A percentile compares a stretch with the other conserved stretches of the same genome.
phyloP scores from a whole-genome alignment of 2,888 invertebrate species.

The Euproctis similis region DNA sequence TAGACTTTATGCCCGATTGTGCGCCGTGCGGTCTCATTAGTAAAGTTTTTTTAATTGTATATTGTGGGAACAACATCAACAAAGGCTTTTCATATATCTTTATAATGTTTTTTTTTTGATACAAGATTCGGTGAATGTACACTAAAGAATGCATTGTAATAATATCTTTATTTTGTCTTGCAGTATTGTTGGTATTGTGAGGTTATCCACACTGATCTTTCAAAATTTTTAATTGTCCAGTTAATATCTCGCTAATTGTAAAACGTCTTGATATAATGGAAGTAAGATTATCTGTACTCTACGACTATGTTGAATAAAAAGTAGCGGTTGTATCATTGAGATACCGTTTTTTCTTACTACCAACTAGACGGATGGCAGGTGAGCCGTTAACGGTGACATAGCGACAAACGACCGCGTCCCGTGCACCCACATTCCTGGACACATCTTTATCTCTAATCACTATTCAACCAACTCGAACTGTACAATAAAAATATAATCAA shows the following conservation, averaged over 20 bases:
- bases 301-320: constrained; percentile 17
- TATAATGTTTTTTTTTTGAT: constrained; percentile 12
- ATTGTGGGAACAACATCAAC: constrained; percentile 34
- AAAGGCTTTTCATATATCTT: constrained; percentile 32
- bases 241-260: too few relatives aligned
- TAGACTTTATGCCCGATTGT: constrained; percentile 36
- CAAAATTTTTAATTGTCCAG: constrained; percentile 10
- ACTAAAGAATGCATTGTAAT: constrained; percentile 13
- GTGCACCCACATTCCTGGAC: constrained; percentile 40
- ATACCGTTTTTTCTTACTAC: constrained; percentile 26
- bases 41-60: constrained; percentile 22
- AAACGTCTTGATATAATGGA: constrained; percentile 15
- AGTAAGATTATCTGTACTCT: constrained; percentile 15
- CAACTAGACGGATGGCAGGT: constrained; percentile 34
- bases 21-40: constrained; percentile 35
- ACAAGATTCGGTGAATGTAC: constrained; percentile 13
- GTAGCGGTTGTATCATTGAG: constrained; percentile 17
- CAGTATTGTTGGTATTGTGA: constrained; percentile 10
- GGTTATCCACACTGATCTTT: constrained; percentile 6
- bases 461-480: constrained; percentile 10
- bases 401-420: constrained; percentile 30
- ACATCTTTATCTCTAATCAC: constrained; percentile 30
- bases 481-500: constrained; percentile 3
- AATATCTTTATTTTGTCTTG: too few relatives aligned
- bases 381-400: constrained; percentile 35